A percentile compares a stretch with the other conserved stretches of the same genome.
phyloP scores from a whole-genome alignment of 2,113 vertebrate genomes.

The Sorex fumeus region DNA sequence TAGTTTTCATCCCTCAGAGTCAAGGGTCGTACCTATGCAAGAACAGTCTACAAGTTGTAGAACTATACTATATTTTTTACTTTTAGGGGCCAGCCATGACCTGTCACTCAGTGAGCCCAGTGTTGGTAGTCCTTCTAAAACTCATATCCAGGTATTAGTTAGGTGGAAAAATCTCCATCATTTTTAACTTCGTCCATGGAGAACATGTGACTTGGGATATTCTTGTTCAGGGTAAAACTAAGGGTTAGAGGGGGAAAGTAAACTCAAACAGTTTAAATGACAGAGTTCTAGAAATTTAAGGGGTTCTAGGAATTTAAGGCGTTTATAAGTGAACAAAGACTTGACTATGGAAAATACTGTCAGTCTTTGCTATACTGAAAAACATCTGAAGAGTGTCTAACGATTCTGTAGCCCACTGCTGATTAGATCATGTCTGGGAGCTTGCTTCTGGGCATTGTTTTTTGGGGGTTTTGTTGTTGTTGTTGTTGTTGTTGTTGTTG shows the following conservation, averaged over 20 bases:
- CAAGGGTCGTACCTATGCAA: neutral
- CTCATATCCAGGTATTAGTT: neutral
- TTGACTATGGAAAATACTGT: no score
- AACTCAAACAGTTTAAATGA: constrained; percentile 19
- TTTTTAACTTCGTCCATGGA: neutral
- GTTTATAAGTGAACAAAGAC: no score
- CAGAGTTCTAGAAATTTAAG: constrained; percentile 33
- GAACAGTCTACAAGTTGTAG: neutral
- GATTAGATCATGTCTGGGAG: constrained; percentile 7
- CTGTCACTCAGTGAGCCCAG: constrained; percentile 18
- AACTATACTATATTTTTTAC: neutral
- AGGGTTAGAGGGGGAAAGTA: neutral
- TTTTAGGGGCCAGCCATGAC: neutral
- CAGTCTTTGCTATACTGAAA: neutral
- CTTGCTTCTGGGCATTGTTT: neutral
- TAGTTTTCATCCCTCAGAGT: neutral
- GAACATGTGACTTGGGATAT: neutral
- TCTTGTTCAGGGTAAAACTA: constrained; percentile 6
- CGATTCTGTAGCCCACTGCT: neutral
- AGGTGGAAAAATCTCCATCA: neutral
- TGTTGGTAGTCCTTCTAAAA: neutral
- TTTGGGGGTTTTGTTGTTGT: no score
- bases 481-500: neutral
- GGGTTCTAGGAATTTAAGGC: no score
- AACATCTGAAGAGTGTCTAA: neutral